These are phyloP conservation scores for Nicator chloris DNA, from an alignment of 2,113 vertebrate species.

Conservation along the genomic window DNA sequence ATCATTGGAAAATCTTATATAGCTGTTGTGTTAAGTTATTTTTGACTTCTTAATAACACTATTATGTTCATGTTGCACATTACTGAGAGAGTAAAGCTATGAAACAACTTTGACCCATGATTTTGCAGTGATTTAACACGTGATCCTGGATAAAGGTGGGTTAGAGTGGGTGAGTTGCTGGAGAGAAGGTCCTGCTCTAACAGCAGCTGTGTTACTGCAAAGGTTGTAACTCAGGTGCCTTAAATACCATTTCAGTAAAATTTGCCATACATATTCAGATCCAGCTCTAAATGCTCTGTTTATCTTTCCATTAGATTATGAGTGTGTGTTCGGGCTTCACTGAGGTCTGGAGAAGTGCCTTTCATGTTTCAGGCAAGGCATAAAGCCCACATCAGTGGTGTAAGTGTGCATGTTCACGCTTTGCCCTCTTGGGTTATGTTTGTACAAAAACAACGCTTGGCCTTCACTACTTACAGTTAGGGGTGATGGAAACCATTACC, in stretches of 20 bases:
- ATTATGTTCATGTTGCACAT: constrained; percentile 78
- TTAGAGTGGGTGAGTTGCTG: not conserved
- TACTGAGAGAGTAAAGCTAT: constrained; percentile 78
- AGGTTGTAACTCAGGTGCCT: not conserved
- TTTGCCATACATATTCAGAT: not conserved
- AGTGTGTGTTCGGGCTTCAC: not conserved
- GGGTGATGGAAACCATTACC: not conserved
- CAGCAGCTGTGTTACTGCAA: not conserved
- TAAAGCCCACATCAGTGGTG: not conserved
- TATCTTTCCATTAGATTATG: not conserved
- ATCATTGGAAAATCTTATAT: constrained; percentile 65
- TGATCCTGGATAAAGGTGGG: not conserved
- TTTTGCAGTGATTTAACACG: constrained; percentile 51
- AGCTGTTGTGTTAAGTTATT: constrained; percentile 76
- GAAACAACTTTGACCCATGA: constrained; percentile 58
- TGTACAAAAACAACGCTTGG: not conserved
- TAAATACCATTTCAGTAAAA: not conserved
- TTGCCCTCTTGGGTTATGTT: not conserved
- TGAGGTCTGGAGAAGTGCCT: not conserved
- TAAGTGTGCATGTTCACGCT: not conserved
- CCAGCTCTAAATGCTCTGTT: not conserved
- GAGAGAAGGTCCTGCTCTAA: not conserved
- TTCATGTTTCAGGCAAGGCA: not conserved
- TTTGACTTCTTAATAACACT: constrained; percentile 75
- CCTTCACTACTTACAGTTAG: not conserved